These are phyloP conservation scores for Cetonia aurata DNA, from an alignment of 2,888 invertebrate genomes.

Conservation along the genomic window DNA sequence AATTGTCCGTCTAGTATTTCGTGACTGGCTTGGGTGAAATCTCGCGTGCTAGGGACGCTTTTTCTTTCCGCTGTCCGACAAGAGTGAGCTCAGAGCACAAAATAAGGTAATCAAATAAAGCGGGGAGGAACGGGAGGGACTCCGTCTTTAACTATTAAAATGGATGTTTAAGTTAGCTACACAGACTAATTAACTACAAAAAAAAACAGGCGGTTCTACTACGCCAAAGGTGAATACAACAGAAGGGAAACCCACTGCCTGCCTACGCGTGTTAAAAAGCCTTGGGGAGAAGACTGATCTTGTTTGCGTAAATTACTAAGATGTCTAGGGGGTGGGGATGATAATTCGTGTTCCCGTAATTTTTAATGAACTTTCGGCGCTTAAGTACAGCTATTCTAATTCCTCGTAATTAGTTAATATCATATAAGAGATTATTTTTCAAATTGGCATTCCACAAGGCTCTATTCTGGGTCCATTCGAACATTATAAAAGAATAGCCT, in stretches of 20 bases:
- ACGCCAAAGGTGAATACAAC: background rate
- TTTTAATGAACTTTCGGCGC: background rate
- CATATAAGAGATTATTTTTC: too few species aligned
- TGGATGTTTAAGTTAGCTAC: background rate
- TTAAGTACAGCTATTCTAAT: background rate
- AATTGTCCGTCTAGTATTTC: too few species aligned
- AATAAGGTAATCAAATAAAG: slow-evolving; percentile 10
- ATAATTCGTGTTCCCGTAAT: slow-evolving; percentile 1
- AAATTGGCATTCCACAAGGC: too few species aligned
- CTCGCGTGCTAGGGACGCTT: background rate
- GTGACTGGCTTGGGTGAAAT: background rate
- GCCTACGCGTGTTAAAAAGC: too few species aligned
- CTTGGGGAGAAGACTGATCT: background rate
- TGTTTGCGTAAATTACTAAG: background rate
- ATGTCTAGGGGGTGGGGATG: background rate
- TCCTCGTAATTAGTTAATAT: too few species aligned
- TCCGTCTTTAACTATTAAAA: slow-evolving; percentile 7
- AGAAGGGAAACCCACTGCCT: background rate
- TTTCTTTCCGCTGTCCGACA: background rate
- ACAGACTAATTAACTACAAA: too few species aligned
- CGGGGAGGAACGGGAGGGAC: background rate
- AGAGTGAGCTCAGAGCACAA: background rate
- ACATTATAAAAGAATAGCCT: too few species aligned
- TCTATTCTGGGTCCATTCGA: too few species aligned
- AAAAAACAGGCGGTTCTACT: too few species aligned